Conservation (phyloP, 1,140 invertebrate genomes). For the Proctacanthus coquilletti region DNA sequence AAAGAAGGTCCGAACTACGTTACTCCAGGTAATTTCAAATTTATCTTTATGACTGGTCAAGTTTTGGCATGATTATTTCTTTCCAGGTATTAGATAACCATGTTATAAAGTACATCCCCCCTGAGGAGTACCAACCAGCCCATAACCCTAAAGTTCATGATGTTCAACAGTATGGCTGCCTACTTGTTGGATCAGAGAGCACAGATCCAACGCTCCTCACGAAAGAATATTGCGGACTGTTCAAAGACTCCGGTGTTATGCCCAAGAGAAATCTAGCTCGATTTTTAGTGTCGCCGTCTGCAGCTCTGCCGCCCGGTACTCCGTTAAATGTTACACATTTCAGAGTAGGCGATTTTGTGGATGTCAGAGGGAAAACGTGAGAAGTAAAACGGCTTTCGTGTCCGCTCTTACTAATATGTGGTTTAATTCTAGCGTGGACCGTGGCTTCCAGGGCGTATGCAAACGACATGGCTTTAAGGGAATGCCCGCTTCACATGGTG, state of each 20-base stretch:
- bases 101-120: slow-evolving; percentile 80
- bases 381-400: slow-evolving; percentile 17
- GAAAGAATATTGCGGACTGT: slow-evolving; percentile 78
- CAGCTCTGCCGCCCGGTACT: slow-evolving; percentile 77
- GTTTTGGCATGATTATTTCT: slow-evolving; percentile 8
- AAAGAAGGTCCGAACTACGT: slow-evolving; percentile 54
- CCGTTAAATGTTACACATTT: slow-evolving; percentile 81
- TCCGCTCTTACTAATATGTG: slow-evolving; percentile 1
- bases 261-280: slow-evolving; percentile 72
- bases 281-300: slow-evolving; percentile 77
- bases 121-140: slow-evolving; percentile 54
- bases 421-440: slow-evolving; percentile 48
- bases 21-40: slow-evolving; percentile 82
- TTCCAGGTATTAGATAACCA: slow-evolving; percentile 87
- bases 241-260: slow-evolving; percentile 69
- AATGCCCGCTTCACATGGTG: slow-evolving; percentile 78
- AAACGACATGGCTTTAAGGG: slow-evolving; percentile 93
- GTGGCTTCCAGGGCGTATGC: slow-evolving; percentile 98
- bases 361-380: slow-evolving; percentile 86
- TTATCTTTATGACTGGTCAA: slow-evolving; percentile 3
- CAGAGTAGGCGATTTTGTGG: slow-evolving; percentile 77
- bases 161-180: slow-evolving; percentile 43
- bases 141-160: slow-evolving; percentile 28
- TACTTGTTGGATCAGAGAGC: slow-evolving; percentile 81
- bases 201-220: slow-evolving; percentile 74